Base-by-base conservation (phyloP, 2,888 invertebrate species). In the Folsomia manolachei region DNA sequence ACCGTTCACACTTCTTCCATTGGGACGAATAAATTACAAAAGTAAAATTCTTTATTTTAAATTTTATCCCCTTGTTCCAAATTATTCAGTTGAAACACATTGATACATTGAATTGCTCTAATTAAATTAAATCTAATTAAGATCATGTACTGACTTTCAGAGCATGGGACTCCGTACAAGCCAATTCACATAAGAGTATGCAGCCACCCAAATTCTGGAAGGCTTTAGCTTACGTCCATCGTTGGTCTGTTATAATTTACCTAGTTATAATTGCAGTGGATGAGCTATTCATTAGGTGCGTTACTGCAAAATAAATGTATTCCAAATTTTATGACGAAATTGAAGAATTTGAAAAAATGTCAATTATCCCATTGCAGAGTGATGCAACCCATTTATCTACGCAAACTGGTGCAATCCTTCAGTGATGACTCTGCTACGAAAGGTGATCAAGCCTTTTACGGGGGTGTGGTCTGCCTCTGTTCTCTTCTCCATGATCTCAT, bases 401-500 rank as follows among this genome's bases (percentile, higher is more conserved):
- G 90, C 70, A 85, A 88, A 82, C 84, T 91, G 81, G 62, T 75
- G 7, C 70, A 69, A 60, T 70, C 72, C 4, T 75, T 75, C 53
- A 68, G 69, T 19, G 71, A 75, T n/a, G 73, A 69, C 39, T 64
- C 69, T 25, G 61, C 68, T 18, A 71, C 39, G 27, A 1, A 2
- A 25, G 23, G 56, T 0, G 68, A 78, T 14, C 76, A 79, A 74
- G 72, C 73, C 21, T 61, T 76, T 0, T 79, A 74, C 60, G 79
- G 77, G 1, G 67, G 70, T 0, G 71, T 76, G 11, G 72, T 79
- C n/a, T 74, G 75, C 63, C 63, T 77, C 25, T 52, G 71, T 1
- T 74, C 93, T 0, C 89, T 90, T 0, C 82, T 91, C 65, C 90
- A 90, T 82, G 89, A 94, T 25, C 85, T 93, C 80, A 86, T 91